Base-by-base conservation (phyloP, 2,888 invertebrate genomes). In the Zygaena filipendulae region DNA sequence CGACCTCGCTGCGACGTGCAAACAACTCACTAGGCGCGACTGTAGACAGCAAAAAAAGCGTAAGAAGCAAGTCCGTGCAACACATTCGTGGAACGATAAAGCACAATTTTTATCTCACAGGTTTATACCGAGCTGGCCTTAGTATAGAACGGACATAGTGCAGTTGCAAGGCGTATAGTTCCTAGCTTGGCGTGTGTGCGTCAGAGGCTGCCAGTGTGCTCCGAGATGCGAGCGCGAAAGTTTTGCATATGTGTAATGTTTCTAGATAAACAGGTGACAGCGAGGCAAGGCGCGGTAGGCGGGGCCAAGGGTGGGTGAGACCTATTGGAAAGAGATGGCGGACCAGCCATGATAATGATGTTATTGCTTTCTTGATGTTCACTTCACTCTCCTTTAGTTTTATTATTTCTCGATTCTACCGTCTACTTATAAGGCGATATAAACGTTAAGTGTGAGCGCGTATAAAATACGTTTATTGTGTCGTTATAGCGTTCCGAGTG, bases 221-320 rank as follows among this genome's bases (percentile, higher is more conserved):
- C 34, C 25, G 57, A 58, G 69, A 67, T 59, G 68, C 59, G 68
- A 70, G 62, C 63, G 66, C 57, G 66, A 71, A 74, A 69, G 72
- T 77, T 79, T 77, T 77, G 77, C 77, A 79, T 79, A 77, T 77
- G 79, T 79, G 75, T 79, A 79, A 79, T 77, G 77, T 75, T 77
- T 75, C 69, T 64, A 74, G 75, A 74, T 79, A 75, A 67, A 75
- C 79, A 77, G 79, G 77, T 77, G 77, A 79, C 57, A 63, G 62
- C 69, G 71, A 60, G 58, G 55, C 62, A 64, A 64, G 71, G 71
- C 69, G 61, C 59, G 63, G 53, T 72, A 62, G 77, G 77, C 77
- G 77, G 68, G 64, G 75, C 72, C 55, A 54, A 50, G 61, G 66
- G 59, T 71, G 74, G 74, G 68, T 70, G 59, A 74, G 57, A 72